Evolutionary conservation across 1,140 invertebrate genomes (phyloP).

Genomic region (Drosophila teissieri): DNA sequence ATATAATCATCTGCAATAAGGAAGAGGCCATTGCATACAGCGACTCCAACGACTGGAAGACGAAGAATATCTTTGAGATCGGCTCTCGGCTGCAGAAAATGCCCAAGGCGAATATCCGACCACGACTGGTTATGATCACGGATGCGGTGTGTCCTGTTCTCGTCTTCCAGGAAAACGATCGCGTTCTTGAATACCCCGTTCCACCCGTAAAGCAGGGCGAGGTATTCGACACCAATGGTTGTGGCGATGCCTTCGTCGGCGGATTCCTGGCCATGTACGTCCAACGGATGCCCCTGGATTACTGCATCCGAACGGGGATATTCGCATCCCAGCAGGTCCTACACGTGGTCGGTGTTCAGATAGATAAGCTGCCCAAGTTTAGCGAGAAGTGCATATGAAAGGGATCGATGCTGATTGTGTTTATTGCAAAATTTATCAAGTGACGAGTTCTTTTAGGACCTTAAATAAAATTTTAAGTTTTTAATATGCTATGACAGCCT

Average conservation of each 20-base stretch:
- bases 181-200: slow-evolving; percentile 85
- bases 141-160: slow-evolving; percentile 53
- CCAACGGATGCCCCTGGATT: slow-evolving; percentile 86
- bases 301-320: slow-evolving; percentile 67
- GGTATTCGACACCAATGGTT: slow-evolving; percentile 98
- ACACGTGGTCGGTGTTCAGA: slow-evolving; percentile 46
- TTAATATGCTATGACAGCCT: too few relatives aligned
- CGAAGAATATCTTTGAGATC: slow-evolving; percentile 58
- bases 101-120: slow-evolving; percentile 40
- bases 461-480: slow-evolving; percentile 10
- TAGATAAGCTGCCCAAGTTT: slow-evolving; percentile 60
- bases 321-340: slow-evolving; percentile 59
- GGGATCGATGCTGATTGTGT: too few relatives aligned
- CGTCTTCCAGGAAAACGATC: slow-evolving; percentile 55
- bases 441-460: background rate
- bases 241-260: slow-evolving; percentile 99
- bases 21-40: slow-evolving; percentile 54
- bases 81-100: slow-evolving; percentile 38
- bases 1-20: slow-evolving; percentile 63
- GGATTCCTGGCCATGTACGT: slow-evolving; percentile 96
- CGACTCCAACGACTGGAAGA: slow-evolving; percentile 37
- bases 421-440: background rate
- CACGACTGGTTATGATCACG: slow-evolving; percentile 50
- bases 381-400: slow-evolving; percentile 51
- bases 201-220: slow-evolving; percentile 88